phyloP scores from a whole-genome alignment of 1,140 invertebrate genomes.

The Platorchestia sp. region DNA sequence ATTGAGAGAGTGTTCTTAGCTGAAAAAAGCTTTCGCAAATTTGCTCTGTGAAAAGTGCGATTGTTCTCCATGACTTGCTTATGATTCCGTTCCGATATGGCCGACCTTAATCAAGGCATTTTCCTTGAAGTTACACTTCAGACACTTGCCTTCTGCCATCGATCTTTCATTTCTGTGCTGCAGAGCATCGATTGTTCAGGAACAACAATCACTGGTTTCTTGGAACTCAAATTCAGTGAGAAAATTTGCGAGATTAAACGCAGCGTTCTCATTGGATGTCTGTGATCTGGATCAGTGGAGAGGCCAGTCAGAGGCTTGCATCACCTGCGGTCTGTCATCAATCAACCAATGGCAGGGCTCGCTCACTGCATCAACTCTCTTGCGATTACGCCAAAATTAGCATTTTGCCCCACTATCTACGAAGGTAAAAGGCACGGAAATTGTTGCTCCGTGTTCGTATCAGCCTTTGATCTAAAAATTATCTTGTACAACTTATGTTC shows the following conservation, averaged over 20 bases:
- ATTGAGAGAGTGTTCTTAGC: not conserved
- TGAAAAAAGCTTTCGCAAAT: not conserved
- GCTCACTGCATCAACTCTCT: not conserved
- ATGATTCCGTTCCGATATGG: not conserved
- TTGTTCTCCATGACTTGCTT: not conserved
- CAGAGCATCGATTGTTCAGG: not conserved
- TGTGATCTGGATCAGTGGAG: not conserved
- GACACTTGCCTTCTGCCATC: not conserved
- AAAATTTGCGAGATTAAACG: slow-evolving; percentile 21
- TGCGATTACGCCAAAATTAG: not conserved
- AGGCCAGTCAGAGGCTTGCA: slow-evolving; percentile 23
- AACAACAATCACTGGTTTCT: not conserved
- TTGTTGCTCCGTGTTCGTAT: not conserved
- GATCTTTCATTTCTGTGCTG: not conserved
- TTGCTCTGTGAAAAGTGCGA: not conserved
- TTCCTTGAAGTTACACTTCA: not conserved
- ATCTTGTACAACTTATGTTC: not conserved
- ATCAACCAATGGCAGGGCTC: slow-evolving; percentile 28
- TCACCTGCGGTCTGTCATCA: slow-evolving; percentile 16
- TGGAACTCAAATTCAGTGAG: not conserved
- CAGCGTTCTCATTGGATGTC: slow-evolving; percentile 9
- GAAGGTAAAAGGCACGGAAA: not conserved
- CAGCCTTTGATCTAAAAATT: not conserved
- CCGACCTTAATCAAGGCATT: not conserved
- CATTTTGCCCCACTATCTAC: not conserved